Conservation (phyloP, 2,888 invertebrate species). For the Spilarctia lutea region DNA sequence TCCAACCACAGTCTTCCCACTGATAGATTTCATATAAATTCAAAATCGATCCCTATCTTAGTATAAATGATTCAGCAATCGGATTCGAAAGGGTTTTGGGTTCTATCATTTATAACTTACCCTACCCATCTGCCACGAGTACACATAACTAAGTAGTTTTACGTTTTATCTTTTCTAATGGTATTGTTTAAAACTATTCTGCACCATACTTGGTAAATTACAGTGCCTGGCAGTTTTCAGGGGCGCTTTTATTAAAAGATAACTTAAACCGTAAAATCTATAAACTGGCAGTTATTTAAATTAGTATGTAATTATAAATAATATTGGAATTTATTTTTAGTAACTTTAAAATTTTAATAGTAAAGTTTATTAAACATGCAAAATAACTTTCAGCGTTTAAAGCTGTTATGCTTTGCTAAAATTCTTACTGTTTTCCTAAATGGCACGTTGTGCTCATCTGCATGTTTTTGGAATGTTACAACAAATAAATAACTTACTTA, state of each 20-base stretch:
- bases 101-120: background rate
- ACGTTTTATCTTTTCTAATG: background rate
- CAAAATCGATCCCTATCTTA: background rate
- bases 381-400: too few relatives aligned
- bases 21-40: background rate
- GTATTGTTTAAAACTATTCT: background rate
- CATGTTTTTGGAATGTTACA: background rate
- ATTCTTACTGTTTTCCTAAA: too few relatives aligned
- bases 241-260: background rate
- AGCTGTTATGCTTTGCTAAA: too few relatives aligned
- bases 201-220: background rate
- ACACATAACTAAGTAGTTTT: background rate
- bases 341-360: background rate
- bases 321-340: background rate
- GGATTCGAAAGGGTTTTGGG: background rate
- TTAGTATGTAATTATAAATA: background rate
- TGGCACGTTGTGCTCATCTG: too few relatives aligned
- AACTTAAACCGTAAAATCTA: too few relatives aligned
- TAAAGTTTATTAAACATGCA: too few relatives aligned
- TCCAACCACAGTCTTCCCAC: too few relatives aligned
- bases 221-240: too few relatives aligned
- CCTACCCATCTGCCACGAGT: background rate
- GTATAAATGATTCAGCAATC: constrained; percentile 1
- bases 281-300: background rate
- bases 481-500: background rate